Percentiles rank a stretch among this genome's conserved stretches.
phyloP scores from a whole-genome alignment of 2,888 invertebrate species.

The Oxyteleia sp. region DNA sequence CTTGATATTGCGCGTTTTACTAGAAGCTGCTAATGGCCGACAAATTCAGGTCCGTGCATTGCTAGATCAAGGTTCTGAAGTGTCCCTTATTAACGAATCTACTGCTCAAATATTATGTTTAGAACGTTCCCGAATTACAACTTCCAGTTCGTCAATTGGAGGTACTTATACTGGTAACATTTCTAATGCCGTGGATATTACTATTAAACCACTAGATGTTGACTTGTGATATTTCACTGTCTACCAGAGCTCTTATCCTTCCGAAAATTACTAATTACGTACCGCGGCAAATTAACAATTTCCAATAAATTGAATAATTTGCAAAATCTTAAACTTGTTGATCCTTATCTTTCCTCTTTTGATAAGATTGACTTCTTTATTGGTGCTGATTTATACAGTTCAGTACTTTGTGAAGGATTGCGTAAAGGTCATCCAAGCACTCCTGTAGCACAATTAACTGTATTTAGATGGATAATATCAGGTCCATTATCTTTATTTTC shows the following conservation, averaged over 20 bases:
- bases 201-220: conserved; percentile 4
- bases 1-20: conserved; percentile 60
- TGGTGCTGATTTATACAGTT: conserved; percentile 25
- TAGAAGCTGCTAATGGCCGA: conserved; percentile 36
- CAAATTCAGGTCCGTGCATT: conserved; percentile 46
- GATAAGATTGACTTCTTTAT: conserved; percentile 27
- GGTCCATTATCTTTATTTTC: conserved; percentile 1
- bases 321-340: conserved; percentile 15
- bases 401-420: conserved; percentile 19
- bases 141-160: conserved; percentile 63
- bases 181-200: conserved; percentile 18
- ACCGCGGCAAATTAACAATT: conserved; percentile 10
- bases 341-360: neutral
- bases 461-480: conserved; percentile 41
- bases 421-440: neutral
- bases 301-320: conserved; percentile 10
- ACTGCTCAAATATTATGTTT: conserved; percentile 53
- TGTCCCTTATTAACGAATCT: conserved; percentile 63
- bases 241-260: conserved; percentile 25
- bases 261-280: conserved; percentile 41
- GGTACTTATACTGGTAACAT: conserved; percentile 5
- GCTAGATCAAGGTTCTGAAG: conserved; percentile 72
- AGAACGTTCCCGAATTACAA: conserved; percentile 25
- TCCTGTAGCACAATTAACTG: conserved; percentile 12
- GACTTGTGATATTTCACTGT: conserved; percentile 7